These are phyloP conservation scores for Tetraneura akinire DNA, from an alignment of 1,140 invertebrate species.

Conservation along the genomic window DNA sequence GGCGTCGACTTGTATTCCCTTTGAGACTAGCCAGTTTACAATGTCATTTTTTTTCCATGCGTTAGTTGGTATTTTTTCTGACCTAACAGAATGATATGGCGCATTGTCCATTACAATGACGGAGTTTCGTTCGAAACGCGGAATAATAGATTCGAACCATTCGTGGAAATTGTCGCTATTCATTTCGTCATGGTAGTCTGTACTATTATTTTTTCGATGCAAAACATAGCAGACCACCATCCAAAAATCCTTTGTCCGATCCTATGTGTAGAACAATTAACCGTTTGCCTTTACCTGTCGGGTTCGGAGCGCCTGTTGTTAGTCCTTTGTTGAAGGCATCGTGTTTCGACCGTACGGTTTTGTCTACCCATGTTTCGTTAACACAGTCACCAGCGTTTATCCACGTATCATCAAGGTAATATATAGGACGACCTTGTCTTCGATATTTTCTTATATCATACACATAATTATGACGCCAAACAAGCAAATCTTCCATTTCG, in stretches of 20 bases:
- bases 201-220: conserved; percentile 25
- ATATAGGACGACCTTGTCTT: background rate
- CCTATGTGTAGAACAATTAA: conserved; percentile 32
- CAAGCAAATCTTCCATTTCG: conserved; percentile 10
- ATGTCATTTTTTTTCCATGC: background rate
- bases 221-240: background rate
- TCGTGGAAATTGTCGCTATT: conserved; percentile 52
- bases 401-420: conserved; percentile 16
- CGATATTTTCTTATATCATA: conserved; percentile 6
- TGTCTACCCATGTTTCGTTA: background rate
- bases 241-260: conserved; percentile 31
- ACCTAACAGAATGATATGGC: background rate
- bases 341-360: background rate
- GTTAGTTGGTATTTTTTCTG: background rate
- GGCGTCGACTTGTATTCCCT: background rate
- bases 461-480: conserved; percentile 27
- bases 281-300: conserved; percentile 22
- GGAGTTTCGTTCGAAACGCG: background rate
- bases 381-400: conserved; percentile 3
- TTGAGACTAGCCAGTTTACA: background rate
- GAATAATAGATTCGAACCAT: conserved; percentile 21
- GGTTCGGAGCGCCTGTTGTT: background rate
- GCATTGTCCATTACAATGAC: background rate
- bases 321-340: conserved; percentile 4
- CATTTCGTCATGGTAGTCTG: conserved; percentile 53